Evolutionary conservation across 2,797 vertebrate species (phyloP), one percentile per base, ranked within the genome.

Genomic region (Danio kyathit): DNA sequence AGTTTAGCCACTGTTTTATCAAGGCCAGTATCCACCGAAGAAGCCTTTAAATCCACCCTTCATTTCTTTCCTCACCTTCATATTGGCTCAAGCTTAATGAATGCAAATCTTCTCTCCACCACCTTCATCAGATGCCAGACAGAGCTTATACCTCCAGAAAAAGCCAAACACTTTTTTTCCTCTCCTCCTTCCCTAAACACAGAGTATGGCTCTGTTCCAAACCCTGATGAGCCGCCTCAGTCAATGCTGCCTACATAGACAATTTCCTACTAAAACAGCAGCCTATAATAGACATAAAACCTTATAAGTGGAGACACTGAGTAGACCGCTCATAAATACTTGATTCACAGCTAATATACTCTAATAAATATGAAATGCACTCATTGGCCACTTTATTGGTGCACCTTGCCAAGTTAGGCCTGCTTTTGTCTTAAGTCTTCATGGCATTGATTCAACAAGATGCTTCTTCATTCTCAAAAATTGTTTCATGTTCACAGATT

Each of bases 51-150:
- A 57, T 80, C 66, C 54, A 75, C 29, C 21, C 14, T 7, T 56
- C 48, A 66, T 79, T 43, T 17, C 17, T 54, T 72, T 40, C 40
- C 29, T 72, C 74, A 69, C 60, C 54, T 65, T 59, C 54, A 73
- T 64, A 76, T 74, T 73, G 74, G 52, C 71, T 82, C 66, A 69
- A 17, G 56, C 29, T 52, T 76, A 83, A 83, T 79, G 8, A 84
- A 83, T 82, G 73, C 67, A 86, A 86, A 87, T 83, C 65, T 82
- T 49, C 71, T 59, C 60, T 76, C 19, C 7, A 19, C 63, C 43
- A 64, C 74, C 79, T 67, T 64, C 40, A 51, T 80, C 29, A 76
- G 67, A 76, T 64, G 78, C 73, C 41, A 66, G 40, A 76, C 40
- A 57, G 19, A 67, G 74, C 66, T 49, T 69, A 72, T 74, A 67